phyloP scores from a whole-genome alignment of 2,888 invertebrate species.

The Hemaris fuciformis region DNA sequence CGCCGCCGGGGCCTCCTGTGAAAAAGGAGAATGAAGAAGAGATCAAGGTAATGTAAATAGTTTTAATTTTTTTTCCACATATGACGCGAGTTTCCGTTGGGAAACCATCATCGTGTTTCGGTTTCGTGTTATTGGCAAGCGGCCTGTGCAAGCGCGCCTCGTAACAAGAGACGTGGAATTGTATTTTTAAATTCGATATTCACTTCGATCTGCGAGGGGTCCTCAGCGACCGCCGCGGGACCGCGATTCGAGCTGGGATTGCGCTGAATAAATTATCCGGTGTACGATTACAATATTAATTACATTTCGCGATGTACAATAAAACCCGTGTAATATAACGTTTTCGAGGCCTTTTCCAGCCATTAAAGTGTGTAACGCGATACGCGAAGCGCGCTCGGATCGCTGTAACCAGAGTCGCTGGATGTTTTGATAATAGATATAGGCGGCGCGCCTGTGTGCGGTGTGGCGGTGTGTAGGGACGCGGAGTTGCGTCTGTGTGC shows the following conservation, averaged over 20 bases:
- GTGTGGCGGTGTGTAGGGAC: constrained; percentile 66
- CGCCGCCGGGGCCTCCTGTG: constrained; percentile 70
- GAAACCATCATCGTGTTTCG: constrained; percentile 63
- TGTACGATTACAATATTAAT: constrained; percentile 78
- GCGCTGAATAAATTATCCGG: constrained; percentile 72
- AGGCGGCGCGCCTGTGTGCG: constrained; percentile 49
- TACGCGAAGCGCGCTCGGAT: constrained; percentile 80
- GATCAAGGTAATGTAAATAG: constrained; percentile 83
- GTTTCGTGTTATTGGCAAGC: constrained; percentile 69
- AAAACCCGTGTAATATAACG: constrained; percentile 81
- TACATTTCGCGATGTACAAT: constrained; percentile 79
- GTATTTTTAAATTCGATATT: constrained; percentile 79
- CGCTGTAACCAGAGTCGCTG: constrained; percentile 79
- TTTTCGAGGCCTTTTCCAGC: constrained; percentile 82
- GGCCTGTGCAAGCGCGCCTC: constrained; percentile 64
- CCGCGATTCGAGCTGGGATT: constrained; percentile 48
- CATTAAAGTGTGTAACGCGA: constrained; percentile 81
- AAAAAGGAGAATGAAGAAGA: constrained; percentile 89
- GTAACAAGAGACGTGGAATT: constrained; percentile 71
- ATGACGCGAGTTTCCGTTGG: constrained; percentile 65
- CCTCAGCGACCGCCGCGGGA: constrained; percentile 45
- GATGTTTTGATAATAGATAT: constrained; percentile 82
- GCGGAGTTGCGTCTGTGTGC: constrained; percentile 55
- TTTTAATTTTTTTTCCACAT: constrained; percentile 46
- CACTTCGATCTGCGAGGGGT: constrained; percentile 51